A percentile compares a stretch with the other conserved stretches of the same genome.
Conservation (phyloP, 1,140 invertebrate species). For the Macrocentrus cingulum region DNA sequence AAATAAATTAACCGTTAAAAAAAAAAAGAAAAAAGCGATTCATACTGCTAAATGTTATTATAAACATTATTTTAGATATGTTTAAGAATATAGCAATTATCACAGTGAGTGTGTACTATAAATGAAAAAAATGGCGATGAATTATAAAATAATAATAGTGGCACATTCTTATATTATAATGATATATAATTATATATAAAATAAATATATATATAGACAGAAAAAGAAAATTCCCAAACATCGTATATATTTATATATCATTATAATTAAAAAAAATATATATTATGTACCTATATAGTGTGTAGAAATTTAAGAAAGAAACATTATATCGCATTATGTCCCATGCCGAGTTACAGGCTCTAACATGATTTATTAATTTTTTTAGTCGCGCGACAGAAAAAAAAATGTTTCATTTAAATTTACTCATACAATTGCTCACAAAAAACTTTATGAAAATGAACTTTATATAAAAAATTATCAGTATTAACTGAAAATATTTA, state of each 20-base stretch:
- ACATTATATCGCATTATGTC: no score
- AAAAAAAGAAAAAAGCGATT: slow-evolving; percentile 10
- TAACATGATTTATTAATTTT: no score
- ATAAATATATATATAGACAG: slow-evolving; percentile 26
- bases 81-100: slow-evolving; percentile 32
- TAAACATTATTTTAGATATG: slow-evolving; percentile 37
- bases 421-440: no score
- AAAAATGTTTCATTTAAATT: no score
- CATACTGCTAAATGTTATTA: slow-evolving; percentile 31
- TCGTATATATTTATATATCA: slow-evolving; percentile 28
- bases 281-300: slow-evolving; percentile 27
- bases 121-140: slow-evolving; percentile 28
- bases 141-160: slow-evolving; percentile 28
- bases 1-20: slow-evolving; percentile 11
- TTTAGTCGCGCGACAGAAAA: no score
- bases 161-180: slow-evolving; percentile 30
- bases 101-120: slow-evolving; percentile 31
- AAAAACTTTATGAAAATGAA: no score
- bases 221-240: no score
- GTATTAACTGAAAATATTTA: slow-evolving; percentile 22
- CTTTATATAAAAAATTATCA: slow-evolving; percentile 14
- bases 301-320: no score
- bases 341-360: slow-evolving; percentile 22
- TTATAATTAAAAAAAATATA: slow-evolving; percentile 19
- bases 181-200: slow-evolving; percentile 32